Evolutionary conservation across 1,140 invertebrate species (phyloP), one percentile per base, ranked within the genome.

Genomic region (Macrostomum lignano): DNA sequence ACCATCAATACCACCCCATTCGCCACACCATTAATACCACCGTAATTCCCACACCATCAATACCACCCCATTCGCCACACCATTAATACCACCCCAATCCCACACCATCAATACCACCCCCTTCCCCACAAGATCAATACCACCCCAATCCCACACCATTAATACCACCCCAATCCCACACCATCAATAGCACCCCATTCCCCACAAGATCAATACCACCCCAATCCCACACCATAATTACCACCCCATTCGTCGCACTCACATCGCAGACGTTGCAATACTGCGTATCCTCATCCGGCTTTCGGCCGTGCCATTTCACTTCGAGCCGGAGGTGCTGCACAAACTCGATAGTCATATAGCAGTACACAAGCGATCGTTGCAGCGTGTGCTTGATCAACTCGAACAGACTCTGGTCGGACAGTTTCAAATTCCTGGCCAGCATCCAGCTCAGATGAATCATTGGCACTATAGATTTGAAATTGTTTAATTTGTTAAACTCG

Each of bases 361-460:
- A 77, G 44, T 82, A 58, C 15, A 49, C 44, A 17, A 64, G 35
- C 3, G 59, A 59, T 11, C 49, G 66, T 54, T 81, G 47, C 30
- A 91, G 62, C 45, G 73, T 77, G 49, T 71, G 72, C 68, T 76
- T 79, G 44, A 88, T 71, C 20, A 74, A 57, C 43, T 76, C 72
- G 54, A 73, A 86, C 19, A 93, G 61, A 42, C 78, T 74, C 31
- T 69, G 67, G 55, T 93, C 41, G 5, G 31, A 36, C 6, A 88
- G 74, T 63, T 82, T 79, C 40, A 98, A 75, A 61, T 94, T 94
- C 44, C 77, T 67, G 10, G 86, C 86, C 36, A 98, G 58, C 60
- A 93, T 93, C 88, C 88, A 96, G 25, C 79, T 81, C 17, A 98
- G 64, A 61, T 96, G 86, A 26, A 91, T 66, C 79, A 96, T 91